phyloP scores from a whole-genome alignment of 2,797 vertebrate species.

The Sebastes hubbsi region DNA sequence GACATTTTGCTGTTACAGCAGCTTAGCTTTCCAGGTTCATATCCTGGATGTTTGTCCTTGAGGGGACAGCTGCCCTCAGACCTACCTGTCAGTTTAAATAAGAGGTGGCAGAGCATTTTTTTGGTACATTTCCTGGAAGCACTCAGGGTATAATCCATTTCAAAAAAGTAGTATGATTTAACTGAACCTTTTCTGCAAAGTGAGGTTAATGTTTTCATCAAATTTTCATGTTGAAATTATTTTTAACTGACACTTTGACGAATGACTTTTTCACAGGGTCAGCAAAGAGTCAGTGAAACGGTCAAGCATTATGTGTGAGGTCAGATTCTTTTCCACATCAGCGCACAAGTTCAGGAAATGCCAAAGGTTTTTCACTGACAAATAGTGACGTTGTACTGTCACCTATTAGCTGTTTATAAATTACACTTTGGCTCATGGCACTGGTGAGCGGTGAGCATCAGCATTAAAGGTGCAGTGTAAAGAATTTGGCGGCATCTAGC shows the following conservation, averaged over 20 bases:
- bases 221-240: background rate
- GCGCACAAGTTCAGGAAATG: background rate
- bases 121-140: constrained; percentile 32
- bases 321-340: background rate
- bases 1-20: constrained; percentile 59
- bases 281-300: background rate
- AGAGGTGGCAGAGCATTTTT: constrained; percentile 45
- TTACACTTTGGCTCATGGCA: background rate
- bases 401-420: background rate
- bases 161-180: background rate
- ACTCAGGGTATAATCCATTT: constrained; percentile 23
- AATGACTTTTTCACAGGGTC: background rate
- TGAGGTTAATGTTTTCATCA: background rate
- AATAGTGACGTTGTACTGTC: constrained; percentile 10
- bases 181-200: background rate
- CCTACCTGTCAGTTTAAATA: constrained; percentile 64
- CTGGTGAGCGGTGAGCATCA: background rate
- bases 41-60: constrained; percentile 60
- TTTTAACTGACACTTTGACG: background rate
- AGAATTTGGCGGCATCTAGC: background rate
- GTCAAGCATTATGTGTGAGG: background rate
- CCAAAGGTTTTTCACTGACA: background rate
- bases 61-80: constrained; percentile 70
- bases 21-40: constrained; percentile 57
- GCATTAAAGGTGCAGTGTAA: background rate